A percentile compares a stretch with the other conserved stretches of the same genome.
phyloP scores from a whole-genome alignment of 1,140 invertebrate species.

The Branchinecta lynchi region DNA sequence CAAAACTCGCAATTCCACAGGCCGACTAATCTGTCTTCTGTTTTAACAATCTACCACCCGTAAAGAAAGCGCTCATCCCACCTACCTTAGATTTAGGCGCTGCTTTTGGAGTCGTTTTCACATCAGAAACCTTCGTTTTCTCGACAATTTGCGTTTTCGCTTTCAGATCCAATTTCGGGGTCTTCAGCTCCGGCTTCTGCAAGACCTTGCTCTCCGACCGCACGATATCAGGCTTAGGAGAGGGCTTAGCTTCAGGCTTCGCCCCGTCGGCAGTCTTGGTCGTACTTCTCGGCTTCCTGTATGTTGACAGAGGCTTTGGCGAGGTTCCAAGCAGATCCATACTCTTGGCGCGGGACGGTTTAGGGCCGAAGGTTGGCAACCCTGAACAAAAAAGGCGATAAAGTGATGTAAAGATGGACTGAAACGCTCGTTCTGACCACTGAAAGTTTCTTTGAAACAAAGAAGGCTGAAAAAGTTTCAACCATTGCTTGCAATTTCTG shows the following conservation, averaged over 20 bases:
- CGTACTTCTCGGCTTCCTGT: conserved; percentile 23
- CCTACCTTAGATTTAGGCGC: conserved; percentile 19
- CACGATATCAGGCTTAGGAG: not conserved
- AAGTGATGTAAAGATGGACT: too few species aligned
- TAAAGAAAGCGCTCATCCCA: too few species aligned
- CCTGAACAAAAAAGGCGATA: not conserved
- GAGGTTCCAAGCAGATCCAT: conserved; percentile 21
- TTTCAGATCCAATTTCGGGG: not conserved
- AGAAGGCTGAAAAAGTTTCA: too few species aligned
- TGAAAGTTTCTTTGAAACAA: too few species aligned
- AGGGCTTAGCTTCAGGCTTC: not conserved
- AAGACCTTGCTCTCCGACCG: not conserved
- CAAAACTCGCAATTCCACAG: too few species aligned
- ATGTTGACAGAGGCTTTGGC: conserved; percentile 23
- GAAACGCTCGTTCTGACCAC: too few species aligned
- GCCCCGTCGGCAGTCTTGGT: conserved; percentile 3
- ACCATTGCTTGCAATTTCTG: too few species aligned
- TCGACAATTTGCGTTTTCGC: not conserved
- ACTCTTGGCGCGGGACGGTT: conserved; percentile 7
- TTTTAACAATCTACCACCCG: too few species aligned
- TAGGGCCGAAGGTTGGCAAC: not conserved
- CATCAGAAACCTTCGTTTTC: conserved; percentile 18
- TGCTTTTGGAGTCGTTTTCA: conserved; percentile 15
- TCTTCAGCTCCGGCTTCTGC: not conserved
- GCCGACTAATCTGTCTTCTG: too few species aligned